phyloP scores from a whole-genome alignment of 30 jellyfish, hydroid and myxozoan species.

The Pseudorhiza aurosa region DNA sequence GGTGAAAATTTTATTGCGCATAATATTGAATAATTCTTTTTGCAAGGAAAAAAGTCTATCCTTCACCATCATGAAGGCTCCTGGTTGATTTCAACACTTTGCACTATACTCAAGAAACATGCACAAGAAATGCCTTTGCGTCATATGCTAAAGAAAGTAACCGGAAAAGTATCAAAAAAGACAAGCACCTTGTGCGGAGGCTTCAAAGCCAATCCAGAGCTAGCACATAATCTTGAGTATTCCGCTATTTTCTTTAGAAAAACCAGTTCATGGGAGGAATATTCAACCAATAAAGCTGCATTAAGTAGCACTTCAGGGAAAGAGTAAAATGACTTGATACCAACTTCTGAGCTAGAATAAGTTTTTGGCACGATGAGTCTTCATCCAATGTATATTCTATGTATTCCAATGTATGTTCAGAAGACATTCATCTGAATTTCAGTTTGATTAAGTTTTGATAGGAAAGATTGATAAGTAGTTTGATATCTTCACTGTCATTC shows the following conservation, averaged over 20 bases:
- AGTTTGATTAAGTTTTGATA: no score
- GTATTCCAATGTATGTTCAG: no score
- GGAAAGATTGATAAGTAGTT: no score
- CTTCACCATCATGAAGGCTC: constrained; percentile 17
- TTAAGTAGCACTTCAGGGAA: no score
- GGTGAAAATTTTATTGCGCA: background rate
- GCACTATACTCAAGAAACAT: constrained; percentile 5
- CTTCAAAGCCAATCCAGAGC: constrained; percentile 13
- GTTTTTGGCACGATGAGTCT: no score
- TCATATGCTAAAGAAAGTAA: background rate
- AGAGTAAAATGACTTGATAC: no score
- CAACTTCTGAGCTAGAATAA: no score
- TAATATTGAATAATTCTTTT: no score
- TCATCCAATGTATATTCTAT: no score
- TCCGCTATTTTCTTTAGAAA: background rate
- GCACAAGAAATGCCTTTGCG: constrained; percentile 20
- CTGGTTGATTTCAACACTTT: constrained; percentile 49
- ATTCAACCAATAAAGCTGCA: background rate
- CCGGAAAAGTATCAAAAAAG: background rate
- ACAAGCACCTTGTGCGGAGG: background rate
- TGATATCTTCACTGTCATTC: no score
- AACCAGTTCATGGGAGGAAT: background rate
- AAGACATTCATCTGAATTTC: no score
- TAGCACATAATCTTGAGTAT: background rate
- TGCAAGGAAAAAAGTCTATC: constrained; percentile 22